phyloP scores from a whole-genome alignment of 92 coral and sea anemone species.

The Actinostola sp. region DNA sequence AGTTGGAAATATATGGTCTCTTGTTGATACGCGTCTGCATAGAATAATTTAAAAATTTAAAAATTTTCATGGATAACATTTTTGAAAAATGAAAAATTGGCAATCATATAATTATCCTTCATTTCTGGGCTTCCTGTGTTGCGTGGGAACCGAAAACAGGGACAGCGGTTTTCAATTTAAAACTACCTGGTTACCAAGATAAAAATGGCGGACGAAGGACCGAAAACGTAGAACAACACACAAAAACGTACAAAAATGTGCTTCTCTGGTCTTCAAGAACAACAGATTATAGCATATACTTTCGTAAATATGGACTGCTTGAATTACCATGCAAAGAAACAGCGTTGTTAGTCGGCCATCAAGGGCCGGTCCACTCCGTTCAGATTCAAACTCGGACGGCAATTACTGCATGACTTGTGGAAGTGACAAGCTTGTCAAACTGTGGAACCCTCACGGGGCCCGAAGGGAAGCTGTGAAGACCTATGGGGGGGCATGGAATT shows the following conservation, averaged over 20 bases:
- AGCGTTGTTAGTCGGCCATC: conserved; percentile 72
- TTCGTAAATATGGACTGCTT: conserved; percentile 41
- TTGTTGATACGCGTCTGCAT: too few relatives aligned
- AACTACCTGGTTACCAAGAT: background rate
- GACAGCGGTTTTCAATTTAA: background rate
- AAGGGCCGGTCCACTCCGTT: conserved; percentile 94
- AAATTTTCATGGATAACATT: too few relatives aligned
- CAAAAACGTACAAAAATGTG: too few relatives aligned
- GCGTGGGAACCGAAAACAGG: background rate
- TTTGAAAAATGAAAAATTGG: too few relatives aligned
- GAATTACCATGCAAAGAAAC: conserved; percentile 70
- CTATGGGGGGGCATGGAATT: conserved; percentile 93
- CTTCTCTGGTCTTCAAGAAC: too few relatives aligned
- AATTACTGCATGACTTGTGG: conserved; percentile 97
- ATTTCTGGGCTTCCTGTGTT: conserved; percentile 10
- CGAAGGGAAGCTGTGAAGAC: conserved; percentile 70
- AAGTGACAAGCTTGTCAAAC: conserved; percentile 81
- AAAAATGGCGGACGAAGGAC: conserved; percentile 52
- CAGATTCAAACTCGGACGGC: conserved; percentile 85
- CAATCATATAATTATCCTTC: too few relatives aligned
- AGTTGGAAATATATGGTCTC: too few relatives aligned
- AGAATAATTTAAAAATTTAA: too few relatives aligned
- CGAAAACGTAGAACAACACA: background rate
- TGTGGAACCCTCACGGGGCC: conserved; percentile 90
- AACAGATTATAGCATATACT: too few relatives aligned